A percentile compares a stretch with the other conserved stretches of the same genome.
These are phyloP conservation scores for Phalangium opilio DNA, from an alignment of 2,888 invertebrate genomes.

Conservation along the genomic window DNA sequence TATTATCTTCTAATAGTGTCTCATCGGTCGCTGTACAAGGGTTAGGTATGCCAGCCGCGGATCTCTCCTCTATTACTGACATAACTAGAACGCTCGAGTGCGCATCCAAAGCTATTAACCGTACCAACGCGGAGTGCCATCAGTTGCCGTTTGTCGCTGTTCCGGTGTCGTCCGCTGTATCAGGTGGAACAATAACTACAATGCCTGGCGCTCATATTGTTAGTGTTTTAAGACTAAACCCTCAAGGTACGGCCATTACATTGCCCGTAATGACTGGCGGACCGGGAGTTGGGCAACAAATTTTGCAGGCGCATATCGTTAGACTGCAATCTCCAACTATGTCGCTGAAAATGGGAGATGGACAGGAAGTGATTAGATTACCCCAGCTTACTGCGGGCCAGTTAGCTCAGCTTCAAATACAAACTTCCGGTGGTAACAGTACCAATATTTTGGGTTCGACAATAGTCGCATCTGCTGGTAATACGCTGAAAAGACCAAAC, in stretches of 20 bases:
- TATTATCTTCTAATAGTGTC: too few relatives aligned
- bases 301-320: slow-evolving; percentile 11
- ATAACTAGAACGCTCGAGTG: slow-evolving; percentile 16
- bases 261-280: slow-evolving; percentile 10
- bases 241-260: not conserved
- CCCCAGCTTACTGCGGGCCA: too few relatives aligned
- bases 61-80: slow-evolving; percentile 16
- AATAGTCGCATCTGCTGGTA: not conserved
- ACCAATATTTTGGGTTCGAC: too few relatives aligned
- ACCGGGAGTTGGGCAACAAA: slow-evolving; percentile 11
- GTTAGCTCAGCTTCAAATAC: too few relatives aligned
- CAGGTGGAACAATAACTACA: not conserved
- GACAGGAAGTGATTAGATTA: too few relatives aligned
- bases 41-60: slow-evolving; percentile 8
- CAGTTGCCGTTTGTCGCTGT: not conserved
- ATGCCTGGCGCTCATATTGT: not conserved
- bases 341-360: too few relatives aligned
- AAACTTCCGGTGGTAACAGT: too few relatives aligned
- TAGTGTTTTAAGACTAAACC: not conserved
- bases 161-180: not conserved
- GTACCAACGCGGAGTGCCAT: slow-evolving; percentile 16
- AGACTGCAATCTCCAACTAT: too few relatives aligned
- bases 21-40: too few relatives aligned
- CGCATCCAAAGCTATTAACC: slow-evolving; percentile 16
- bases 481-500: not conserved